Evolutionary conservation across 92 coral and sea anemone species (phyloP), one percentile per base, ranked within the genome.

Genomic region (Metridium senile): DNA sequence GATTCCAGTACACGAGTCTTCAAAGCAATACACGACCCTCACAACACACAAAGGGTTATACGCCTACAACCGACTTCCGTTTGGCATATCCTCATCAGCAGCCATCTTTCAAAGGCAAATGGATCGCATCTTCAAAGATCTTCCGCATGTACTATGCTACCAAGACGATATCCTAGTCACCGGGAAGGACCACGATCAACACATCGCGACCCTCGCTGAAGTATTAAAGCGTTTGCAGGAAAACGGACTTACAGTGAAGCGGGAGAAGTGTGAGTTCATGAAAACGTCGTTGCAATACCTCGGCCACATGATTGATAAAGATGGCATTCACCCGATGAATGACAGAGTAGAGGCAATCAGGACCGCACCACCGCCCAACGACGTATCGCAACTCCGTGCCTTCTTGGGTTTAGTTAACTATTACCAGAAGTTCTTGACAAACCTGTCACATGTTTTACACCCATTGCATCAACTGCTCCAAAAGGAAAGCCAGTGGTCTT

Each of bases 11-110:
- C 86, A 82, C 2, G 67, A 28, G 54, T 22, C 52, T 51, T 74
- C 76, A 54, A 76, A 33, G 29, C 43, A 25, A 26, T 78, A 74
- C 20, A 43, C 73, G 73, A 34, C 81, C 35, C 46, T 33, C 39
- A 75, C 72, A 59, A 33, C 49, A 6, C 49, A 39, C 49, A 39
- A 39, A 13, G 49, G 49, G 13, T 13, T 39, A 4, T 39, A 39
- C 59, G 62, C 63, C 58, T 75, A 77, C 52, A 75, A 75, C 29
- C 47, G 81, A 26, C 63, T 76, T 25, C 81, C 73, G 13, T 76
- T 76, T 53, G 81, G 81, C 1, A 76, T 76, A 33, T 28, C 54
- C 16, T 76, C 81, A 6, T 72, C 81, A 0, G 58, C 72, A 17
- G 72, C 62, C 1, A 62, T 35, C 11, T 72, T 72, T 43, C 77